Evolutionary conservation across 2,113 vertebrate species (phyloP), one percentile per base, ranked within the genome.

Genomic region (Gobio gobio): DNA sequence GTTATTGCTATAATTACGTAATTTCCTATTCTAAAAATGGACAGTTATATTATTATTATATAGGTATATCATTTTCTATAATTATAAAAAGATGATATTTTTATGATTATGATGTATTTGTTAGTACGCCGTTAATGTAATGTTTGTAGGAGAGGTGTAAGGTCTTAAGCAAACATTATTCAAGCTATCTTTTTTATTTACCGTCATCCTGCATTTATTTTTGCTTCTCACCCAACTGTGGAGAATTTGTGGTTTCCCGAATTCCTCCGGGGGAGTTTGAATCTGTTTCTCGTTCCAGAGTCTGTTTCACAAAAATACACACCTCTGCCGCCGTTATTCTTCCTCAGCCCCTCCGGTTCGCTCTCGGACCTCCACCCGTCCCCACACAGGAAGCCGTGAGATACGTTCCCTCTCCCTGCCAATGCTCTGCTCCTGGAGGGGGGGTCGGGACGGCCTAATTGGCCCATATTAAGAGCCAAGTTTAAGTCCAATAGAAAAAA

Each of bases 381-480:
- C 36, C 24, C 59, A 26, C 78, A 51, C 45, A 49, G 79, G 79
- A 68, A 20, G 61, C 24, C 16, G 24, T 16, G 59, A 81, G 61
- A 81, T 81, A 33, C 1, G 8, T 29, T 80, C 40, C 24, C 58
- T 45, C 14, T 80, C 81, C 77, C 75, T 82, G 63, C 2, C 51
- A 16, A 36, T 61, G 75, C 22, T 76, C 26, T 13, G 14, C 58
- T 64, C 22, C 43, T n/a, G 33, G 72, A 54, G 10, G 40, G 47
- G 49, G 14, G 43, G 24, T 18, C 9, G 36, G 5, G 33, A 73
- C 24, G 56, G 47, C 26, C 66, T 76, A 33, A 59, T 66, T 61
- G 66, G 77, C 24, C 24, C 26, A 87, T 83, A 90, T 91, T 51
- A 76, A 87, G 78, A 86, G 40, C 77, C 79, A 63, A 86, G 79